Evolutionary conservation across 2,888 invertebrate genomes (phyloP).

Genomic region (Drosophila rellima): DNA sequence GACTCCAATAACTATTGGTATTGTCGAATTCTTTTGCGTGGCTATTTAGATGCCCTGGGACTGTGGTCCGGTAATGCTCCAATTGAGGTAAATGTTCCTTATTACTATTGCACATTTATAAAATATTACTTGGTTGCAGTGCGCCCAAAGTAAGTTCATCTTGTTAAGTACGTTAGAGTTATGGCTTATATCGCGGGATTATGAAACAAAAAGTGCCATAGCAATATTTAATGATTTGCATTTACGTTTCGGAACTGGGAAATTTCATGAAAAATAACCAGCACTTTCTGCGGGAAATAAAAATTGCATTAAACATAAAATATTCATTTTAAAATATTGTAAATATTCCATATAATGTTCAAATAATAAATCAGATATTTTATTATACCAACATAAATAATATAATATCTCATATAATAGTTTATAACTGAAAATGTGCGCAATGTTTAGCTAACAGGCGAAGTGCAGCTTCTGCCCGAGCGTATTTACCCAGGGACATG

Average conservation of each 20-base stretch:
- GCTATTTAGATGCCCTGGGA: slow-evolving; percentile 28
- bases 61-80: slow-evolving; percentile 25
- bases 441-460: too few species aligned
- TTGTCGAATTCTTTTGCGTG: slow-evolving; percentile 19
- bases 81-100: not conserved
- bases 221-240: slow-evolving; percentile 17
- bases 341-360: not conserved
- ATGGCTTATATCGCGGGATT: slow-evolving; percentile 19
- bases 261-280: not conserved
- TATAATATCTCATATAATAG: not conserved
- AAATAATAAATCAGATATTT: not conserved
- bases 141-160: slow-evolving; percentile 23
- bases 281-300: too few species aligned
- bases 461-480: too few species aligned
- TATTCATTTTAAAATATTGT: not conserved
- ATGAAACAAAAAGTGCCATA: slow-evolving; percentile 5
- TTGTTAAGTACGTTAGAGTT: slow-evolving; percentile 29
- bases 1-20: slow-evolving; percentile 22
- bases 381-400: too few species aligned
- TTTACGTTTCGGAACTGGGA: not conserved
- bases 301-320: not conserved
- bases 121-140: not conserved
- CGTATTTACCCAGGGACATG: too few species aligned
- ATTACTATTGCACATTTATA: not conserved
- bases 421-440: not conserved